phyloP scores from a whole-genome alignment of 2,797 vertebrate species.

The Phalanger gymnotis region DNA sequence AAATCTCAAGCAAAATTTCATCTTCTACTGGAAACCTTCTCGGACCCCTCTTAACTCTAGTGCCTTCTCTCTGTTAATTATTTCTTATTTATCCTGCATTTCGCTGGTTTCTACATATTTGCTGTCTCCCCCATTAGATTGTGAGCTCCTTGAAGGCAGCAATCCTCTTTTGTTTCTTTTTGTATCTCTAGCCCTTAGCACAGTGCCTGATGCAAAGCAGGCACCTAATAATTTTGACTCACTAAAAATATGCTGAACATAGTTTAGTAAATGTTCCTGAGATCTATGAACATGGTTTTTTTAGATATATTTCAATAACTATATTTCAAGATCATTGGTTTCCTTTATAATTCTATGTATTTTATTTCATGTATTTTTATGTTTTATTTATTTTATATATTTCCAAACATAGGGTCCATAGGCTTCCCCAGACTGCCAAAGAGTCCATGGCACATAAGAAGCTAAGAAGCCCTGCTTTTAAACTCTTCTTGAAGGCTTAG shows the following conservation, averaged over 20 bases:
- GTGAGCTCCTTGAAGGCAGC: not conserved
- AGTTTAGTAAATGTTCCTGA: no score
- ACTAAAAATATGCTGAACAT: no score
- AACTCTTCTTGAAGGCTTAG: not conserved
- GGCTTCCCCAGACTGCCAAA: not conserved
- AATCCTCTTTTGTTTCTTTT: not conserved
- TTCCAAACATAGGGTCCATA: not conserved
- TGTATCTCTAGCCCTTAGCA: not conserved
- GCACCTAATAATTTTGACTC: not conserved
- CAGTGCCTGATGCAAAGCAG: no score
- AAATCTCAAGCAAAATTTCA: not conserved
- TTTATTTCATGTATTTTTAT: not conserved
- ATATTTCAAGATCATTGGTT: not conserved
- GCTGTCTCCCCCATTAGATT: not conserved
- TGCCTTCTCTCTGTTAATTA: not conserved
- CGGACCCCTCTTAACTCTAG: not conserved
- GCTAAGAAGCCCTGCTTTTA: not conserved
- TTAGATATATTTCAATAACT: not conserved
- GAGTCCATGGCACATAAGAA: not conserved
- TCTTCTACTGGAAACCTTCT: not conserved
- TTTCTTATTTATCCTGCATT: not conserved
- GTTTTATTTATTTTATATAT: not conserved
- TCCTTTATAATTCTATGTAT: not conserved
- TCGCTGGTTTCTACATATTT: not conserved
- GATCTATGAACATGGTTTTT: no score